phyloP scores from a whole-genome alignment of 2,797 vertebrate genomes.

The Myotis daubentonii region DNA sequence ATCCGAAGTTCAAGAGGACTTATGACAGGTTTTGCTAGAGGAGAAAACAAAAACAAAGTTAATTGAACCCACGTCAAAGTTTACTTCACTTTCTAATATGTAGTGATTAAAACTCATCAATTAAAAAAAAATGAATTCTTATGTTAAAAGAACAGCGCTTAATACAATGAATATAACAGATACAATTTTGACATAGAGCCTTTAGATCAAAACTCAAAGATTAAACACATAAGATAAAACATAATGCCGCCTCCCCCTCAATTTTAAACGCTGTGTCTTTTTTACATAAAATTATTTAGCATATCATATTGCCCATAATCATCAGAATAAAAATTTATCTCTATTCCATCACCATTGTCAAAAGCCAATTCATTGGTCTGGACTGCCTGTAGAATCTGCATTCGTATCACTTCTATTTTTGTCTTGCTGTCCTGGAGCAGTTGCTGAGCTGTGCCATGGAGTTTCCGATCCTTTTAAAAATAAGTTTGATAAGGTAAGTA shows the following conservation, averaged over 20 bases:
- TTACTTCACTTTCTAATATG: conserved; percentile 49
- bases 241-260: neutral
- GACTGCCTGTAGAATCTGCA: conserved; percentile 99
- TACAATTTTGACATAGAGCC: neutral
- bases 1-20: conserved; percentile 96
- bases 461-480: conserved; percentile 93
- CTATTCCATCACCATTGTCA: conserved; percentile 92
- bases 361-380: conserved; percentile 96
- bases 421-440: conserved; percentile 99
- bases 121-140: neutral
- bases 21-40: conserved; percentile 94
- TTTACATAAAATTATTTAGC: neutral
- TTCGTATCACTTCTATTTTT: conserved; percentile 99
- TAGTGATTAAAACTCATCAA: conserved; percentile 18
- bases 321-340: conserved; percentile 75
- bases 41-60: conserved; percentile 68
- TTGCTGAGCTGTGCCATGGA: conserved; percentile 97
- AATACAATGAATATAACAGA: neutral
- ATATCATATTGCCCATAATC: conserved; percentile 36
- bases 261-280: conserved; percentile 2
- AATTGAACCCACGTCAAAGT: conserved; percentile 49
- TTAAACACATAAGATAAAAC: neutral
- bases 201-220: conserved; percentile 28
- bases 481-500: conserved; percentile 66
- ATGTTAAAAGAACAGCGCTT: neutral